Evolutionary conservation across 2,797 vertebrate genomes (phyloP), one percentile per base, ranked within the genome.

Genomic region (Harpagifer antarcticus): DNA sequence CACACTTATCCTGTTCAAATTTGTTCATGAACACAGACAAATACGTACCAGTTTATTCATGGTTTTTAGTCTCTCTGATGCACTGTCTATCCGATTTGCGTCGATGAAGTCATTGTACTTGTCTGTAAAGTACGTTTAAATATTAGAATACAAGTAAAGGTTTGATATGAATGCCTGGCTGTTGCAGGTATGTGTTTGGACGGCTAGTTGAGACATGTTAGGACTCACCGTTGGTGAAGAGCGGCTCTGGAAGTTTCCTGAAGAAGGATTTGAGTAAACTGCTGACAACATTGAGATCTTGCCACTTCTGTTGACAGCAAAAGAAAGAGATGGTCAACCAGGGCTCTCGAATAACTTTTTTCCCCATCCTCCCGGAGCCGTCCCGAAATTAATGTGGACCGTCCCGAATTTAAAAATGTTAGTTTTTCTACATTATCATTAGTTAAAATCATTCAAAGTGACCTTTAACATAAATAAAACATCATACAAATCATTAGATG

Each of bases 51-150:
- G 93, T 90, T 98, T 99, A 87, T 97, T 93, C 87, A 99, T 95
- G 0, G 96, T 98, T 88, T 96, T 98, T 83, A 99, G 94, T 66
- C 98, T 94, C 72, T 98, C 97, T 1, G 96, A 96, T 3, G 97
- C 93, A 0, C 94, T 96, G 5, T 98, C 97, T 45, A 98, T 96
- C 16, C 98, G 95, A 84, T 99, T 99, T 85, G 98, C 97, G 40
- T 99, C 97, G 0, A 99, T 99, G 56, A 99, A 99, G 84, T 99
- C 98, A 0, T 96, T 98, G 92, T 99, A 99, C 76, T 98, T 99
- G 84, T 99, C 98, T 99, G 86, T 52, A 74, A 74, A 72, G 55
- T 68, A 0, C 60, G 20, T 2, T 68, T 11, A 67, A 33, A 37
- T 5, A 23, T 57, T n/a, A 14, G 70, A 68, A 54, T 15, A 27